Percentiles rank a stretch among this genome's conserved stretches.
Evolutionary conservation across 1,140 invertebrate species (phyloP).

Genomic region (Chelonus insularis): DNA sequence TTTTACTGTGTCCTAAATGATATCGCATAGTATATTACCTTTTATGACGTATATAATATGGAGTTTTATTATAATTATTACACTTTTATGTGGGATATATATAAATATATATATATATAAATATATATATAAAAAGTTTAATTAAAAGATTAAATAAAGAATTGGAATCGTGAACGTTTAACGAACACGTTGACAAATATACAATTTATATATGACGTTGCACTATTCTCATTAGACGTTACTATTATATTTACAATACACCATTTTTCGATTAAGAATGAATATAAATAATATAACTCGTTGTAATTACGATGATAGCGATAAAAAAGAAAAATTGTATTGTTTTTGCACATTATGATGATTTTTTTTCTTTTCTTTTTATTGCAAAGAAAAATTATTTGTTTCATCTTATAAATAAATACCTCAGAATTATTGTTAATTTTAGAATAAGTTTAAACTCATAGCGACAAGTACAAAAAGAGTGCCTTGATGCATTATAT

Average conservation of each 20-base stretch:
- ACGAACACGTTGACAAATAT: no score
- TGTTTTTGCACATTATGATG: background rate
- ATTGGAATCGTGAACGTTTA: background rate
- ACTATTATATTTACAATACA: no score
- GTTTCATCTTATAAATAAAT: background rate
- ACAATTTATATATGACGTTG: no score
- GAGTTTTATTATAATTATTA: background rate
- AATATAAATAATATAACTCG: no score
- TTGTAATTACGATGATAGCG: no score
- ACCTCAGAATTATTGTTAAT: background rate
- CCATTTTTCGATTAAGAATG: no score
- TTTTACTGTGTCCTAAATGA: background rate
- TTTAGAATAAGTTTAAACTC: no score
- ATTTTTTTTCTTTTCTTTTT: no score
- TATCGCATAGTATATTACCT: background rate
- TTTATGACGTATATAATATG: no score
- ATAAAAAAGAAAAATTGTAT: background rate
- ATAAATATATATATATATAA: background rate
- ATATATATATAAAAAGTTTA: conserved; percentile 1
- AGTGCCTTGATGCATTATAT: background rate
- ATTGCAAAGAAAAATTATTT: background rate
- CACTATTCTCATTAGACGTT: no score
- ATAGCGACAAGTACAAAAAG: background rate
- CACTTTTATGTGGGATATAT: background rate
- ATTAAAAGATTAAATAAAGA: background rate